Evolutionary conservation across 2,888 invertebrate species (phyloP).

Genomic region (Emmelina monodactyla): DNA sequence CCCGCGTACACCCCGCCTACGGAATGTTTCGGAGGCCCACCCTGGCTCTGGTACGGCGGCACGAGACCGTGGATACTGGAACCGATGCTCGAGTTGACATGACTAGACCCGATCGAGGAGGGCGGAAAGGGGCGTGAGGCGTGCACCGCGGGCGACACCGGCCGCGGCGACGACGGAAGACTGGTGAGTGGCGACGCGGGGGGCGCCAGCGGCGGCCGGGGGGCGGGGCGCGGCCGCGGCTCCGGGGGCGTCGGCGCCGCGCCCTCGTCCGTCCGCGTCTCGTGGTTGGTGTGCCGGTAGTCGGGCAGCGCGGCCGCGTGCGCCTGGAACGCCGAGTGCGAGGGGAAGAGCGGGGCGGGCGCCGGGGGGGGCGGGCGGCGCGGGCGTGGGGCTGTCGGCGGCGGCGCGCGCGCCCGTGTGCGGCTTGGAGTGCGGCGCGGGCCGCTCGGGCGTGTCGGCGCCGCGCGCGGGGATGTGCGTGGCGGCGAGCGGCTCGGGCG

Average conservation of each 20-base stretch:
- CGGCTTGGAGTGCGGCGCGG: slow-evolving; percentile 50
- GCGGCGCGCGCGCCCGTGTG: slow-evolving; percentile 55
- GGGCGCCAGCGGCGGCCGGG: slow-evolving; percentile 24
- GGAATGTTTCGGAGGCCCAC: slow-evolving; percentile 61
- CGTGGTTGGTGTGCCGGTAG: slow-evolving; percentile 62
- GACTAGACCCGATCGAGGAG: slow-evolving; percentile 60
- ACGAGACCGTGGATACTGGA: slow-evolving; percentile 53
- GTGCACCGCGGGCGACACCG: slow-evolving; percentile 40
- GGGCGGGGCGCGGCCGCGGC: slow-evolving; percentile 37
- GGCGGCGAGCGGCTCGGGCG: slow-evolving; percentile 49
- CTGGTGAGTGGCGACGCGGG: slow-evolving; percentile 23
- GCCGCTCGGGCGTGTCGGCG: slow-evolving; percentile 50
- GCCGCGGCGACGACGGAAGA: slow-evolving; percentile 29
- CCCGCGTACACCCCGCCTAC: slow-evolving; percentile 44
- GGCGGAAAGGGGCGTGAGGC: slow-evolving; percentile 45
- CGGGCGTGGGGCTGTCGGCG: slow-evolving; percentile 54
- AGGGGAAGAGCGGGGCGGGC: slow-evolving; percentile 49
- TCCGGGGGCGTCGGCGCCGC: slow-evolving; percentile 38
- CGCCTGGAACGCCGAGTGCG: slow-evolving; percentile 56
- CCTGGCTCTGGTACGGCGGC: slow-evolving; percentile 51
- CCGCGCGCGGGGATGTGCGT: slow-evolving; percentile 53
- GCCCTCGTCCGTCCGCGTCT: slow-evolving; percentile 55
- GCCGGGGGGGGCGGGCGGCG: slow-evolving; percentile 51
- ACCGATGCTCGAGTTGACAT: slow-evolving; percentile 55
- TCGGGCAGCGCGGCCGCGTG: slow-evolving; percentile 55